Evolutionary conservation across 92 coral and sea anemone species (phyloP).

Genomic region (Virgularia gustaviana): DNA sequence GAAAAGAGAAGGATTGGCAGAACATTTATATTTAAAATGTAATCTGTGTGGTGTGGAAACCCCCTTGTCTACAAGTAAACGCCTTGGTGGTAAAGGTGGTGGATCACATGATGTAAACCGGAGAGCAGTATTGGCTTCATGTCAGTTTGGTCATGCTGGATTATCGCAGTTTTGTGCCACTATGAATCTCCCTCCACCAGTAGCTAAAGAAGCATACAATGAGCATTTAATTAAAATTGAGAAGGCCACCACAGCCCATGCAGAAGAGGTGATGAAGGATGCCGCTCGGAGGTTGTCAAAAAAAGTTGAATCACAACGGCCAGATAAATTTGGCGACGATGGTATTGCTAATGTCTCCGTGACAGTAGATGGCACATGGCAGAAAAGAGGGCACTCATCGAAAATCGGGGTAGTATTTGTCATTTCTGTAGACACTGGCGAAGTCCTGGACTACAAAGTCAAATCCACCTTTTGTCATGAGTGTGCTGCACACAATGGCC

Average conservation of each 20-base stretch:
- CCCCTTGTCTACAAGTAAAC: neutral
- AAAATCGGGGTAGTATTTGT: slow-evolving; percentile 57
- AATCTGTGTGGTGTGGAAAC: neutral
- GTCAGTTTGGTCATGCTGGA: slow-evolving; percentile 9
- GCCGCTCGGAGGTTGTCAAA: slow-evolving; percentile 16
- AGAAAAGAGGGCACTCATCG: too few species aligned
- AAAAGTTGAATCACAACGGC: neutral
- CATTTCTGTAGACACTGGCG: slow-evolving; percentile 28
- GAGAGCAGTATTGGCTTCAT: slow-evolving; percentile 41
- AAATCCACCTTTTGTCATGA: slow-evolving; percentile 16
- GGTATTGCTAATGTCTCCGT: slow-evolving; percentile 42
- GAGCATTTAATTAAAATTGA: slow-evolving; percentile 44
- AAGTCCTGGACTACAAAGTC: slow-evolving; percentile 33
- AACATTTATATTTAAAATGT: neutral
- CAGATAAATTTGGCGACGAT: neutral
- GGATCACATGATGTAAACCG: slow-evolving; percentile 29
- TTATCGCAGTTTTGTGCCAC: slow-evolving; percentile 37
- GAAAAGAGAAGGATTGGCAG: too few species aligned
- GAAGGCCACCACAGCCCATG: slow-evolving; percentile 25
- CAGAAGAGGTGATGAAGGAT: slow-evolving; percentile 10
- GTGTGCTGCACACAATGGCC: slow-evolving; percentile 23
- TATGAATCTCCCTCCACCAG: slow-evolving; percentile 49
- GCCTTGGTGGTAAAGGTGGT: neutral
- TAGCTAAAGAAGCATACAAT: slow-evolving; percentile 44
- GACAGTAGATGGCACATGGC: slow-evolving; percentile 65